Base-by-base conservation (phyloP, 1,140 invertebrate genomes). In the Lerema accius region DNA sequence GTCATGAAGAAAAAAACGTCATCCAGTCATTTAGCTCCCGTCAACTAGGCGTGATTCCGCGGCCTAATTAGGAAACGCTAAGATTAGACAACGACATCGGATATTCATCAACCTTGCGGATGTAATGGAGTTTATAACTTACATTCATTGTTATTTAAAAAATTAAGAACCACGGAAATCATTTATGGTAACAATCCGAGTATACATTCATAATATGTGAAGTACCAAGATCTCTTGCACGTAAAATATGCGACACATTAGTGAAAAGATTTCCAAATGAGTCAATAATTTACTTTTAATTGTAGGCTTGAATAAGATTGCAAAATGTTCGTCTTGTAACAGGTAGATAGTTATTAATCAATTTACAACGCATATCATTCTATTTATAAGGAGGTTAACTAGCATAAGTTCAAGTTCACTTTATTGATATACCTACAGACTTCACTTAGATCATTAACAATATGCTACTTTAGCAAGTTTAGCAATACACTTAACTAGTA, bases 41-140 rank as follows among this genome's bases (percentile, higher is more conserved):
- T 81, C 85, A 87, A 85, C 84, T 83, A 78, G 73, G 75, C 87
- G 84, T 90, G 78, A 82, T 86, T 90, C 87, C 87, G 84, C 66
- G 71, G 67, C 40, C 69, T 76, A 78, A 80, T 76, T 78, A 76
- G 73, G 58, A 85, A 76, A 71, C 71, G 65, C 67, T 76, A 53
- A 70, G 40, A 58, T 63, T 65, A 79, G 78, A 86, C 84, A 90
- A 89, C 87, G 75, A 74, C 81, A 80, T 87, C 82, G 73, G 79
- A 84, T 82, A 73, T 76, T 76, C 64, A 49, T 43, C 71, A 76
- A 66, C 86, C 85, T 87, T 85, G 82, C 45, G 51, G 53, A 37
- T 32, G 50, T 66, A 69, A 60, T 68, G 66, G 79, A 65, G 56
- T 59, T 78, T 70, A 67, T n/a, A n/a, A n/a, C n/a, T n/a, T n/a